Evolutionary conservation across 2,113 vertebrate genomes (phyloP), one percentile per base, ranked within the genome.

Genomic region (Phodopus roborovskii): DNA sequence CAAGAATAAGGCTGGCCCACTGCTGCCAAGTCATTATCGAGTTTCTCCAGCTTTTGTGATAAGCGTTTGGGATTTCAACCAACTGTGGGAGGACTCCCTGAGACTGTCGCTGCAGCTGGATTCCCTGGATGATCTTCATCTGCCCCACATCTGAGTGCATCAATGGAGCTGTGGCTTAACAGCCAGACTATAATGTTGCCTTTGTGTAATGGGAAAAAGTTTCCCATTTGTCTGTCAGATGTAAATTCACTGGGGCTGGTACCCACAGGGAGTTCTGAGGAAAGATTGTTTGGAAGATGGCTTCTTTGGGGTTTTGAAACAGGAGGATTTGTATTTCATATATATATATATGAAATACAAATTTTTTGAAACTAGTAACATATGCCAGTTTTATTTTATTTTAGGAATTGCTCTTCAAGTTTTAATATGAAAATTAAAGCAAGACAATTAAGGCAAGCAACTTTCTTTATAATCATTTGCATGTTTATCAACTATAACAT

Each of bases 111-210:
- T 92, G 85, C 60, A 79, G 88, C 95, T 96, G 94, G 96, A 81
- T 97, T 98, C 97, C 96, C 97, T 91, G 85, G 85, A 36, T 19
- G 92, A 96, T 96, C 91, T 97, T 81, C 92, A 97, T 94, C 60
- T 96, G 97, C 79, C 96, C 87, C 90, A 96, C 70, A 97, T 42
- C 33, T 96, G 36, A 6, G 39, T 1, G 30, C 78, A 93, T 92
- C 68, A 70, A 1, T 12, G 94, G 53, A 70, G 11, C 62, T 24
- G 77, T 79, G 50, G 11, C 81, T 90, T 95, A 91, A 88, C 91
- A 87, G 92, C 62, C 58, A 91, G 77, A 93, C 96, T 92, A 97
- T 96, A 97, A 97, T 91, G 96, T 90, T 88, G 90, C 94, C 93
- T 98, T 98, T 98, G 94, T 82, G 93, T 92, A 7, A 1, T 78